These are phyloP conservation scores for Colletes collaris DNA, from an alignment of 2,888 invertebrate species.

Conservation along the genomic window DNA sequence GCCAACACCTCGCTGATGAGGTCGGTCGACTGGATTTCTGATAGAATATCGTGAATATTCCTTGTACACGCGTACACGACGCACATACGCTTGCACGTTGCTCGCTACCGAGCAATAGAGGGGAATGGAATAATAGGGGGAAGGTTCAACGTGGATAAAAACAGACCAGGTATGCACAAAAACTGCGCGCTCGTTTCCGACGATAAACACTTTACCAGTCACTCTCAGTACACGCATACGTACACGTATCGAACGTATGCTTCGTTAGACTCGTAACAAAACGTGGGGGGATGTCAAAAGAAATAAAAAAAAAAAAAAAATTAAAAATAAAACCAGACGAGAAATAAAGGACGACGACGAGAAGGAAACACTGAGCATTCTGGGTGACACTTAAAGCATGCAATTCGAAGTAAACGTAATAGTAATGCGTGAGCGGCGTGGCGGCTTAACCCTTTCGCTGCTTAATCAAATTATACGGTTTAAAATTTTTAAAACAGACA, in stretches of 20 bases:
- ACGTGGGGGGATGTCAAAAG: slow-evolving; percentile 6
- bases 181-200: slow-evolving; percentile 24
- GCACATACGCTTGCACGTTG: background rate
- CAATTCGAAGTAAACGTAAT: slow-evolving; percentile 78
- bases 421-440: slow-evolving; percentile 71
- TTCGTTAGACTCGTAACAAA: slow-evolving; percentile 33
- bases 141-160: slow-evolving; percentile 12
- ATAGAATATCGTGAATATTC: slow-evolving; percentile 18
- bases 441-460: slow-evolving; percentile 58
- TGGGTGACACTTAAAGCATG: slow-evolving; percentile 82
- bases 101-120: slow-evolving; percentile 10
- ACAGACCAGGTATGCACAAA: slow-evolving; percentile 22
- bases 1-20: slow-evolving; percentile 51
- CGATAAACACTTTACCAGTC: slow-evolving; percentile 23
- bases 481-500: too few species aligned
- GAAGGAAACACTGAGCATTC: slow-evolving; percentile 82
- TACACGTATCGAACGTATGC: slow-evolving; percentile 8
- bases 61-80: background rate
- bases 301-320: slow-evolving; percentile 22
- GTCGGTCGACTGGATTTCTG: slow-evolving; percentile 31
- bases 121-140: background rate
- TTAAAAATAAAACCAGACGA: slow-evolving; percentile 35
- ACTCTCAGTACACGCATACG: slow-evolving; percentile 9
- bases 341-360: slow-evolving; percentile 72
- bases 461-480: too few species aligned